These are phyloP conservation scores for Rhadinocentrus ornatus DNA, from an alignment of 2,797 vertebrate species.

Conservation along the genomic window DNA sequence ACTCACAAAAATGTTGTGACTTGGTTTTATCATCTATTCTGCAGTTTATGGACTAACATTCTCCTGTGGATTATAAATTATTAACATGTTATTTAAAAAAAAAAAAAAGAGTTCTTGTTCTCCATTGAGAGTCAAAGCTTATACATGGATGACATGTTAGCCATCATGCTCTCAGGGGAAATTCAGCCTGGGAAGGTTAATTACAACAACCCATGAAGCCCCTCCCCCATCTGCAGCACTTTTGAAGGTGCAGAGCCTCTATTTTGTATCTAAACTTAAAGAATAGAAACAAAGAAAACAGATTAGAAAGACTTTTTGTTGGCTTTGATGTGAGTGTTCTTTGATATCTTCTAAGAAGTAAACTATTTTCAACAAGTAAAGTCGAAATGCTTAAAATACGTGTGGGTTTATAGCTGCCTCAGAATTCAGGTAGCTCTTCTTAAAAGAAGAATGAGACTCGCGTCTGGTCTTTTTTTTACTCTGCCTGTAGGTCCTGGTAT, in stretches of 20 bases:
- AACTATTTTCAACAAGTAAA: conserved; percentile 5
- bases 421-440: conserved; percentile 14
- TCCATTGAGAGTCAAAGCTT: conserved; percentile 45
- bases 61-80: conserved; percentile 30
- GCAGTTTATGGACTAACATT: not conserved
- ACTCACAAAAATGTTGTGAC: not conserved
- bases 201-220: conserved; percentile 44
- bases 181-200: conserved; percentile 50
- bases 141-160: conserved; percentile 42
- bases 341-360: not conserved
- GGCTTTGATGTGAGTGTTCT: not conserved
- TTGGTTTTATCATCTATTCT: conserved; percentile 5
- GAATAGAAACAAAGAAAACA: conserved; percentile 17
- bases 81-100: conserved; percentile 1
- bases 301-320: not conserved
- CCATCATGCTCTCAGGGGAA: conserved; percentile 35
- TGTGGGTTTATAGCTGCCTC: not conserved
- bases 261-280: conserved; percentile 12
- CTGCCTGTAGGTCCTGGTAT: conserved; percentile 32
- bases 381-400: conserved; percentile 17
- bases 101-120: conserved; percentile 16
- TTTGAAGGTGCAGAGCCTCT: conserved; percentile 14
- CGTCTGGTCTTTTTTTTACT: conserved; percentile 18
- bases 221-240: conserved; percentile 33
- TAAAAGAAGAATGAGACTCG: conserved; percentile 29